phyloP scores from a whole-genome alignment of 2,888 invertebrate genomes.

The Tetragonula carbonaria region DNA sequence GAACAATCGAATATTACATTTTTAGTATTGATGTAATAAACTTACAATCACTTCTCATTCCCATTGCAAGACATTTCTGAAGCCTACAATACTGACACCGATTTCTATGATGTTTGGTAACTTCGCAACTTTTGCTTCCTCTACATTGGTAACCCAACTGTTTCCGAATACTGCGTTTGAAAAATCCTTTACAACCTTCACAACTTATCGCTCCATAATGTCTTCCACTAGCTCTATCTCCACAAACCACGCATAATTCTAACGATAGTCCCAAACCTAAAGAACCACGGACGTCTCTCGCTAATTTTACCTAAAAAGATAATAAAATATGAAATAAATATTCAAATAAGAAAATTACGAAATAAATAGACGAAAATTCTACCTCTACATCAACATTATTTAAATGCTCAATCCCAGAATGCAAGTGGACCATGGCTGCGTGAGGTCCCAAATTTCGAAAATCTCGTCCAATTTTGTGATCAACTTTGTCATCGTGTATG shows the following conservation, averaged over 20 bases:
- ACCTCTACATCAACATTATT: conserved; percentile 81
- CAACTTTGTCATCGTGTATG: conserved; percentile 78
- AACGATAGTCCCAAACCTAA: conserved; percentile 87
- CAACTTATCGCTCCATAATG: conserved; percentile 97
- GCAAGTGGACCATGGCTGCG: conserved; percentile 79
- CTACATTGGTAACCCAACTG: conserved; percentile 98
- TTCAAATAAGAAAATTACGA: not conserved
- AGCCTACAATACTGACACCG: conserved; percentile 99
- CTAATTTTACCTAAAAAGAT: conserved; percentile 78
- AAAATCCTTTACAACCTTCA: conserved; percentile 99
- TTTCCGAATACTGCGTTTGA: conserved; percentile 98
- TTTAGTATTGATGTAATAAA: conserved; percentile 13
- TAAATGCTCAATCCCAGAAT: conserved; percentile 80
- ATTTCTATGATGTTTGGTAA: conserved; percentile 99
- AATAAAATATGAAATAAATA: conserved; percentile 1
- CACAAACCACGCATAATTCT: conserved; percentile 97
- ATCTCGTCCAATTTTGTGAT: conserved; percentile 79
- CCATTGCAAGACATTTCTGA: conserved; percentile 98
- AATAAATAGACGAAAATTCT: conserved; percentile 8
- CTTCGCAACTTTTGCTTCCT: conserved; percentile 98
- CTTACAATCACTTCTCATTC: conserved; percentile 99
- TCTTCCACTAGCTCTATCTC: conserved; percentile 97
- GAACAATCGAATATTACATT: not conserved
- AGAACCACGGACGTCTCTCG: conserved; percentile 81
- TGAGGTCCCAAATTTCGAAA: conserved; percentile 78